Percentiles rank a stretch among this genome's conserved stretches.
phyloP scores from a whole-genome alignment of 2,113 vertebrate genomes.

The Chlorodrepanis virens region DNA sequence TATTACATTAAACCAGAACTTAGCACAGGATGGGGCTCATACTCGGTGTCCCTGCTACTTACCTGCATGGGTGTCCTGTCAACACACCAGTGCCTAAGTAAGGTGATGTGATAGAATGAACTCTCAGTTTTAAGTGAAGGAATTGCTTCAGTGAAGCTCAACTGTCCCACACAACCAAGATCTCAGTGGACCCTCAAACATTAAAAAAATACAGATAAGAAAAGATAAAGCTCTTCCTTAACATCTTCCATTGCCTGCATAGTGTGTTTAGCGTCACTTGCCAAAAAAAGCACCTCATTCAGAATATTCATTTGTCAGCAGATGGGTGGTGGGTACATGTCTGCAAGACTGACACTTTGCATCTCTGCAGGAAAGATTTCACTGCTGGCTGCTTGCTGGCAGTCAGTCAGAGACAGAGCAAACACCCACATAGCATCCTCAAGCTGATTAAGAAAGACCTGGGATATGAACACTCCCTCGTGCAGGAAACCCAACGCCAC shows the following conservation, averaged over 20 bases:
- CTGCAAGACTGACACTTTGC: background rate
- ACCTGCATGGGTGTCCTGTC: background rate
- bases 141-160: background rate
- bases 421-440: background rate
- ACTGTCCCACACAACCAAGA: background rate
- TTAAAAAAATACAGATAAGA: background rate
- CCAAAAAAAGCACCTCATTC: background rate
- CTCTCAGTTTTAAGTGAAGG: background rate
- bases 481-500: background rate
- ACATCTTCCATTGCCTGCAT: background rate
- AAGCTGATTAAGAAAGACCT: background rate
- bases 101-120: background rate
- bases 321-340: background rate
- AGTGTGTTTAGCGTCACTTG: fast-evolving
- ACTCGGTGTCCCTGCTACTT: background rate
- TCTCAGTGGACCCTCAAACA: background rate
- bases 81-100: background rate
- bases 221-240: background rate
- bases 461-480: background rate
- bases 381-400: background rate
- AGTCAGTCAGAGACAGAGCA: background rate
- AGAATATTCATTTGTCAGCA: background rate
- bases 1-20: background rate
- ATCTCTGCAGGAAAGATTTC: background rate
- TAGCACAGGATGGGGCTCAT: background rate